phyloP scores from a whole-genome alignment of 2,797 vertebrate species.

The Chaetophractus vellerosus region DNA sequence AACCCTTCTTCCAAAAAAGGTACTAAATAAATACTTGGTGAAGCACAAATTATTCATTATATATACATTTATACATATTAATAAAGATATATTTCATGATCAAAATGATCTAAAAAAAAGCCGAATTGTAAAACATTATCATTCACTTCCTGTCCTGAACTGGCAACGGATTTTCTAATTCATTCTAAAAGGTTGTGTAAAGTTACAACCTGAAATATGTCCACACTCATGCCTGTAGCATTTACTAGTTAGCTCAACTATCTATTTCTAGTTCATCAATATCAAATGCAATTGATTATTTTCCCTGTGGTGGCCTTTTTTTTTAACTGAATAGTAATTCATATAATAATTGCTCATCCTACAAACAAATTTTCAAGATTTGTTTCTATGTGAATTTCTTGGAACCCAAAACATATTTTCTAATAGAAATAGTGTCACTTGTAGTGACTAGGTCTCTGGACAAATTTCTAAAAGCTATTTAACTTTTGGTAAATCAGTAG shows the following conservation, averaged over 20 bases:
- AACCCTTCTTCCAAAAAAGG: not conserved
- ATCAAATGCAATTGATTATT: not conserved
- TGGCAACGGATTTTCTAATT: not conserved
- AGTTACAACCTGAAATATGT: not conserved
- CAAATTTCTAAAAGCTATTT: not conserved
- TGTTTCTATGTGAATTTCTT: not conserved
- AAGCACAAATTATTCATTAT: not conserved
- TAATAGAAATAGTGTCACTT: not conserved
- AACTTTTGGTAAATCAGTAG: not conserved
- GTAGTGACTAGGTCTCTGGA: not conserved
- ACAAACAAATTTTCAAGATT: conserved; percentile 32
- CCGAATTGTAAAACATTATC: not conserved
- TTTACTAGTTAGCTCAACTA: not conserved
- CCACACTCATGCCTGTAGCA: not conserved
- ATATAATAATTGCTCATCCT: not conserved
- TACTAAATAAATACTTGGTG: not conserved
- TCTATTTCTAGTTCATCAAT: conserved; percentile 9
- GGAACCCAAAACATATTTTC: not conserved
- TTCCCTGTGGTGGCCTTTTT: not conserved
- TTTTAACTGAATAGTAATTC: not conserved
- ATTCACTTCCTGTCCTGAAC: not conserved
- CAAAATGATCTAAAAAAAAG: not conserved
- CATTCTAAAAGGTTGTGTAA: not conserved
- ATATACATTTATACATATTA: not conserved
- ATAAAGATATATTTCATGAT: not conserved